A percentile compares a stretch with the other conserved stretches of the same genome.
Conservation (phyloP, 1,140 invertebrate species). For the Goniozus legneri region DNA sequence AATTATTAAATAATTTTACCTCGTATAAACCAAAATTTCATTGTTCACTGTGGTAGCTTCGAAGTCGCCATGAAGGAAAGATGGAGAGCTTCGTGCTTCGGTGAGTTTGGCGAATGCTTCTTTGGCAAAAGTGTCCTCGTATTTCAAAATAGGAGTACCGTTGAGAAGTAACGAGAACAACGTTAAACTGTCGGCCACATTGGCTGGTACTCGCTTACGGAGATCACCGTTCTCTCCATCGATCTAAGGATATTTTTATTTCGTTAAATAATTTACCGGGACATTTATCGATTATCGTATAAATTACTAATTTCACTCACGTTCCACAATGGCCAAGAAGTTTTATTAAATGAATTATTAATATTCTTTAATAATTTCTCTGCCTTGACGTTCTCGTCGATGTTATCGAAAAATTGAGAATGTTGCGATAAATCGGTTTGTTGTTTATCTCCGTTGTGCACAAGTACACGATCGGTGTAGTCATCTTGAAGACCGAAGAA, state of each 20-base stretch:
- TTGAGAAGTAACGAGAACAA: slow-evolving; percentile 68
- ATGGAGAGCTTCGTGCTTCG: slow-evolving; percentile 34
- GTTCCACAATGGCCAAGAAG: slow-evolving; percentile 40
- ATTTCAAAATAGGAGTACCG: slow-evolving; percentile 66
- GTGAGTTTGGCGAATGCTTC: slow-evolving; percentile 33
- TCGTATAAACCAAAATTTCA: slow-evolving; percentile 61
- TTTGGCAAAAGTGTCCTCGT: slow-evolving; percentile 52
- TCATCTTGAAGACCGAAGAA: slow-evolving; percentile 42
- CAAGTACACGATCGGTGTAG: slow-evolving; percentile 32
- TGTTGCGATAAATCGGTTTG: slow-evolving; percentile 40
- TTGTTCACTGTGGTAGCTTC: slow-evolving; percentile 48
- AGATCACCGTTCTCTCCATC: slow-evolving; percentile 30
- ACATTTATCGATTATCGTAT: too few species aligned
- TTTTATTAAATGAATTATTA: slow-evolving; percentile 18
- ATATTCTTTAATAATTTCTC: slow-evolving; percentile 26
- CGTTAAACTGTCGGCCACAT: slow-evolving; percentile 58
- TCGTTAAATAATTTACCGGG: slow-evolving; percentile 20
- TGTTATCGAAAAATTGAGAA: slow-evolving; percentile 31
- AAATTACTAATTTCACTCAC: slow-evolving; percentile 27
- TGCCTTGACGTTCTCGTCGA: slow-evolving; percentile 27
- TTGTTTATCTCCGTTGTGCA: slow-evolving; percentile 33
- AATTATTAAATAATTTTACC: slow-evolving; percentile 49
- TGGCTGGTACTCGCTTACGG: slow-evolving; percentile 34
- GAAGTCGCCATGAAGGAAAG: slow-evolving; percentile 59
- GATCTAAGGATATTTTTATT: slow-evolving; percentile 39